Base-by-base conservation (phyloP, 2,113 vertebrate species). In the Eidolon helvum region DNA sequence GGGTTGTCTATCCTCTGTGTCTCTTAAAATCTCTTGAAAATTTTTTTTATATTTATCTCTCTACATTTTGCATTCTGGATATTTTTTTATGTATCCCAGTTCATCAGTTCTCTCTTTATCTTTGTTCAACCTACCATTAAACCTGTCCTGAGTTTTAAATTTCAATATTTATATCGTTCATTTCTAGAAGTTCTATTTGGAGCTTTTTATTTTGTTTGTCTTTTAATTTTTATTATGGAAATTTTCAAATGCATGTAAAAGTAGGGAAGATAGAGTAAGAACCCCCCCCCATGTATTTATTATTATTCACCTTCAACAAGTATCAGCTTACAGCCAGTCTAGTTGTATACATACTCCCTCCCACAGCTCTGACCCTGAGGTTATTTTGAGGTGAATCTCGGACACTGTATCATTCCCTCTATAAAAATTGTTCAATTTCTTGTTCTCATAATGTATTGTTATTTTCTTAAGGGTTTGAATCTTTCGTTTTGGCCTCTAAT, bases 311-410 rank as follows among this genome's bases (percentile, higher is more conserved):
- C 26, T 26, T 75, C 26, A 33, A 10, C 53, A 48, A 30, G 18
- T 15, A 18, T 3, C 21, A 1, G 14, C 30, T 30, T 21, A 2
- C 5, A 4, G 35, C 12, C 1, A 1, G 7, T 55, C 14, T 45
- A 26, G 19, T 24, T 55, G 21, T 21, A 18, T 3, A 12, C 3
- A 22, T 2, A 1, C 0, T 8, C 35, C 30, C 61, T 19, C 75
- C 55, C 28, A 48, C 3, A 4, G 61, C 38, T 33, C 50, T 53
- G 10, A 18, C 21, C 35, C 24, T 43, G 40, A 72, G 74, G 57
- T 26, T 14, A 26, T 71, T 33, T 57, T 33, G n/a, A 89, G 91
- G 48, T 2, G 11, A 16, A 28, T 71, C 80, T 72, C 68, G 50
- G 45, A 33, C 19, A 10, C 79, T 0, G 0, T 5, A 2, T 45